A percentile compares a stretch with the other conserved stretches of the same genome.
Conservation (phyloP, 2,888 invertebrate genomes). For the Pristionchus entomophagus region DNA sequence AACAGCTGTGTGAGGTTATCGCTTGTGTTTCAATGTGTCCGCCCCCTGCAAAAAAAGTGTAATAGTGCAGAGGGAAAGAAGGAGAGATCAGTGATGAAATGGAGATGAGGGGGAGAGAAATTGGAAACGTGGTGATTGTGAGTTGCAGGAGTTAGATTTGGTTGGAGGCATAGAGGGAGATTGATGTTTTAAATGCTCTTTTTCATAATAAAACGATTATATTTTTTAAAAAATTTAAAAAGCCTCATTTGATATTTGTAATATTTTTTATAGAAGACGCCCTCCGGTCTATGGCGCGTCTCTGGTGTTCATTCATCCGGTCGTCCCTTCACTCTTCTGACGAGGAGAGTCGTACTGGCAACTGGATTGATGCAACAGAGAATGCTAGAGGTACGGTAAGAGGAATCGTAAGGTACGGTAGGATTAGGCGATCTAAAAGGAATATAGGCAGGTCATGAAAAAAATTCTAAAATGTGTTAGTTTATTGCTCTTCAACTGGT, state of each 20-base stretch:
- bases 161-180: neutral
- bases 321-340: neutral
- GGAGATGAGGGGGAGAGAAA: neutral
- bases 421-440: too few relatives aligned
- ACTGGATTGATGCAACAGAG: conserved; percentile 43
- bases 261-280: neutral
- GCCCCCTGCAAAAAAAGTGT: neutral
- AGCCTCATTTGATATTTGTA: neutral
- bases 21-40: too few relatives aligned
- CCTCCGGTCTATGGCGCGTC: conserved; percentile 22
- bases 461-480: too few relatives aligned
- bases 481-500: too few relatives aligned
- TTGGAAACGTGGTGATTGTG: neutral
- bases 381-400: conserved; percentile 8
- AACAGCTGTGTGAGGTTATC: neutral
- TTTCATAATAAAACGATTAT: too few relatives aligned
- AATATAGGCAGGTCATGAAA: too few relatives aligned
- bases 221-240: too few relatives aligned
- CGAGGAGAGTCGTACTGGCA: conserved; percentile 22
- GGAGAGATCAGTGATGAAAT: conserved; percentile 4
- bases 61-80: neutral
- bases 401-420: too few relatives aligned
- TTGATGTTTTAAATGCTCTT: neutral
- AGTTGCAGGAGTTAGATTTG: neutral
- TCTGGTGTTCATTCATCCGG: neutral